Conservation (phyloP, 92 coral and sea anemone genomes). For the Metridium senile region DNA sequence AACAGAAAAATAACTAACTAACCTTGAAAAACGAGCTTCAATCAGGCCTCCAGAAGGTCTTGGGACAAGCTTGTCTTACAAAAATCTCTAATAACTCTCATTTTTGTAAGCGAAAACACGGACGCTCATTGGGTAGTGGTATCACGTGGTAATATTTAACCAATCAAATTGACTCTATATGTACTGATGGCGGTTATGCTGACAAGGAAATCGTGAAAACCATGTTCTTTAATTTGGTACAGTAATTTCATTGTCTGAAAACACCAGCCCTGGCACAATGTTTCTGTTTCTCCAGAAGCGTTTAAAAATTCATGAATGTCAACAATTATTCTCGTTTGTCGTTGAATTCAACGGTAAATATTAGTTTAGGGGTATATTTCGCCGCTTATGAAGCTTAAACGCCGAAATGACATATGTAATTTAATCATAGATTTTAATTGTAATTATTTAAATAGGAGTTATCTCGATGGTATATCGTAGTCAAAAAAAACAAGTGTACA, state of each 20-base stretch:
- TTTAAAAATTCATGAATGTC: slow-evolving; percentile 11
- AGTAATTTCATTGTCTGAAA: not conserved
- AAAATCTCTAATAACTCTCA: not conserved
- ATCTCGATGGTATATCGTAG: not conserved
- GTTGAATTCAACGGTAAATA: not conserved
- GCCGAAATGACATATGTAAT: not conserved
- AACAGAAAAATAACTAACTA: too few relatives aligned
- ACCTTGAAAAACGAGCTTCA: too few relatives aligned
- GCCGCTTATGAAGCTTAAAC: not conserved
- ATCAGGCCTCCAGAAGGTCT: not conserved
- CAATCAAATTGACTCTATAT: too few relatives aligned
- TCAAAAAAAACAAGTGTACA: not conserved
- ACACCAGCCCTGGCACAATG: not conserved
- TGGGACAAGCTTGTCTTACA: not conserved
- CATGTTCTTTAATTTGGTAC: not conserved
- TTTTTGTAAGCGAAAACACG: not conserved
- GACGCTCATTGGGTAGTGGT: not conserved
- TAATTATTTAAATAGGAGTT: too few relatives aligned
- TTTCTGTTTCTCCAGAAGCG: not conserved
- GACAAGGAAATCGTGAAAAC: not conserved
- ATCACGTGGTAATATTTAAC: not conserved
- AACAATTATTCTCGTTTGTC: not conserved
- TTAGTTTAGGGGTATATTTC: not conserved
- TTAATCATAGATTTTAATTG: not conserved
- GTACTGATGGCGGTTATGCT: not conserved